Conservation (phyloP, 2,113 vertebrate species). For the Nothocercus nigrocapillus region DNA sequence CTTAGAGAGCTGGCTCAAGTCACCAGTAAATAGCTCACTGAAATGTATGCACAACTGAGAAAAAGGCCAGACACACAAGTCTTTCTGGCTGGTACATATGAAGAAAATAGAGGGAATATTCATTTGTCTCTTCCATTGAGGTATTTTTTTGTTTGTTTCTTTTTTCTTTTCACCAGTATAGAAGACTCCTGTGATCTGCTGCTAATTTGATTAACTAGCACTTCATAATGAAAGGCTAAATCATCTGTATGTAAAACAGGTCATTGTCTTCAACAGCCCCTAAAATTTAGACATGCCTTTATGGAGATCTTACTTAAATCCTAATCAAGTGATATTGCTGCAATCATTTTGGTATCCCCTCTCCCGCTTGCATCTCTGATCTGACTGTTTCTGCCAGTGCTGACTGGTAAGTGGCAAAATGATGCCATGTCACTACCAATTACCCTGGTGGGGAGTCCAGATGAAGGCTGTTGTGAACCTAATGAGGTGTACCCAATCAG, state of each 20-base stretch:
- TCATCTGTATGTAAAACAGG: background rate
- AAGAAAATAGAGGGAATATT: background rate
- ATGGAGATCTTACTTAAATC: background rate
- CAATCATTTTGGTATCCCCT: background rate
- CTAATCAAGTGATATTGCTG: background rate
- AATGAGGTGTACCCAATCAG: conserved; percentile 46
- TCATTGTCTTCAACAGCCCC: background rate
- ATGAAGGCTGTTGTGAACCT: background rate
- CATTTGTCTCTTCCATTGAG: background rate
- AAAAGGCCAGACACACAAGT: background rate
- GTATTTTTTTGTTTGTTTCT: background rate
- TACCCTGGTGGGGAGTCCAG: conserved; percentile 14
- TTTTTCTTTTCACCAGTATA: background rate
- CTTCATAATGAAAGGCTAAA: background rate
- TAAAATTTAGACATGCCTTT: background rate
- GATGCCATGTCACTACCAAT: background rate
- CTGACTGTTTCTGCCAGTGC: background rate
- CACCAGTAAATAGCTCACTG: background rate
- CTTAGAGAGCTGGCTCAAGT: background rate
- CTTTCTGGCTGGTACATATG: background rate
- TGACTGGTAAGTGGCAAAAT: background rate
- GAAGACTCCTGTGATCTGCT: background rate
- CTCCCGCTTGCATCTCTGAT: background rate
- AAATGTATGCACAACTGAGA: background rate
- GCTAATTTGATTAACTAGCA: background rate